Percentiles rank a stretch among this genome's conserved stretches.
Evolutionary conservation across 2,113 vertebrate species (phyloP).

Genomic region (Chamaea fasciata): DNA sequence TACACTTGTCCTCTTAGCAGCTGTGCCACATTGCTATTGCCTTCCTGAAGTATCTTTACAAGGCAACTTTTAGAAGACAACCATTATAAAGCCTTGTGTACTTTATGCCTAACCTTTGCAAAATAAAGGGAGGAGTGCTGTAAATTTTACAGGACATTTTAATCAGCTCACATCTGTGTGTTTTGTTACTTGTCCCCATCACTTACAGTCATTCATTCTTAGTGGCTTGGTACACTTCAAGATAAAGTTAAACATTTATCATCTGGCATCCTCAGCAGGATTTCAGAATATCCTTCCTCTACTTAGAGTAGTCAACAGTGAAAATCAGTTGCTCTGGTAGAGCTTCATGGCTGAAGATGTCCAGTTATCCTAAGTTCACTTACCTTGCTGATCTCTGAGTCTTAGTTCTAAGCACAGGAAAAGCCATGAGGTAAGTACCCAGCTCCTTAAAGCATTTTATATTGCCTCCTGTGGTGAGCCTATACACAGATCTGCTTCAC

Average conservation of each 20-base stretch:
- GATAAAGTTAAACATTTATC: neutral
- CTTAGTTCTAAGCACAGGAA: neutral
- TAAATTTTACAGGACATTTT: neutral
- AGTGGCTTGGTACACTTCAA: neutral
- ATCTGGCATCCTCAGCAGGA: neutral
- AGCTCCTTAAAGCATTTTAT: neutral
- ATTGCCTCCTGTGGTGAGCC: neutral
- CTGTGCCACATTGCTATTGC: neutral
- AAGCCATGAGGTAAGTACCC: neutral
- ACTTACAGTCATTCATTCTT: neutral
- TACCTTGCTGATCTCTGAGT: neutral
- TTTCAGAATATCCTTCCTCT: neutral
- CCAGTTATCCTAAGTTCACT: neutral
- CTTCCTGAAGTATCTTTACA: neutral
- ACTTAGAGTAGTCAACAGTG: neutral
- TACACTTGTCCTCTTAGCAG: neutral
- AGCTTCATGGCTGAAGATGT: neutral
- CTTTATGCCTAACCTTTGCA: neutral
- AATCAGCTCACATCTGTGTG: neutral
- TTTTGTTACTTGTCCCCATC: neutral
- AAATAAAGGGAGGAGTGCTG: neutral
- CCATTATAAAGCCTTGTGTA: neutral
- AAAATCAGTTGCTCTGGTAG: neutral
- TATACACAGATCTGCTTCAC: neutral
- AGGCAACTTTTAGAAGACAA: neutral